Evolutionary conservation across 2,888 invertebrate genomes (phyloP).

Genomic region (Diogma glabrata): DNA sequence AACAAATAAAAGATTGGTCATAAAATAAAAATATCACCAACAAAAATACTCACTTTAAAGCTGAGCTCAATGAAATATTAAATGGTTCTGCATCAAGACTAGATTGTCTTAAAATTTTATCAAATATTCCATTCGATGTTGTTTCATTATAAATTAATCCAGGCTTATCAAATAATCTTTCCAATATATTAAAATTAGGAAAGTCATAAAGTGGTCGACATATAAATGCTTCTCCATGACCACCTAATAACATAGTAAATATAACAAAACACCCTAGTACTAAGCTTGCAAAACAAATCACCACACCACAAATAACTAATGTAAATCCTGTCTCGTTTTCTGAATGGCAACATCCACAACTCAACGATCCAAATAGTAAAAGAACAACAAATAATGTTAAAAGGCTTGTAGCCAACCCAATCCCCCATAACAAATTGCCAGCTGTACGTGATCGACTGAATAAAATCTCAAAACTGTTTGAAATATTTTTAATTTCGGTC

Average conservation of each 20-base stretch:
- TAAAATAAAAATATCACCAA: conserved; percentile 13
- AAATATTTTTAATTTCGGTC: conserved; percentile 28
- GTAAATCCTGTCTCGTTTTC: conserved; percentile 32
- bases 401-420: conserved; percentile 31
- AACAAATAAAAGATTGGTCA: conserved; percentile 19
- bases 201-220: conserved; percentile 61
- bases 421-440: conserved; percentile 31
- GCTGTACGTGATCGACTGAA: conserved; percentile 29
- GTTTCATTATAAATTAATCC: conserved; percentile 47
- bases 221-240: conserved; percentile 41
- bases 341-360: conserved; percentile 33
- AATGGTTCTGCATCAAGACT: conserved; percentile 30
- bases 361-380: conserved; percentile 32
- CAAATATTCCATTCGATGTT: conserved; percentile 33
- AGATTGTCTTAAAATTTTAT: conserved; percentile 31
- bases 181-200: conserved; percentile 50
- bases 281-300: conserved; percentile 33
- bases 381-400: conserved; percentile 31
- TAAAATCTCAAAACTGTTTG: conserved; percentile 28
- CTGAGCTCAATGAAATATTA: conserved; percentile 31
- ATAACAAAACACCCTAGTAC: conserved; percentile 31
- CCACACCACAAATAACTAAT: conserved; percentile 28
- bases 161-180: conserved; percentile 53
- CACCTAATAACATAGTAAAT: conserved; percentile 32
- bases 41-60: conserved; percentile 33